phyloP scores from a whole-genome alignment of 2,113 vertebrate genomes.

The Arizona elegans region DNA sequence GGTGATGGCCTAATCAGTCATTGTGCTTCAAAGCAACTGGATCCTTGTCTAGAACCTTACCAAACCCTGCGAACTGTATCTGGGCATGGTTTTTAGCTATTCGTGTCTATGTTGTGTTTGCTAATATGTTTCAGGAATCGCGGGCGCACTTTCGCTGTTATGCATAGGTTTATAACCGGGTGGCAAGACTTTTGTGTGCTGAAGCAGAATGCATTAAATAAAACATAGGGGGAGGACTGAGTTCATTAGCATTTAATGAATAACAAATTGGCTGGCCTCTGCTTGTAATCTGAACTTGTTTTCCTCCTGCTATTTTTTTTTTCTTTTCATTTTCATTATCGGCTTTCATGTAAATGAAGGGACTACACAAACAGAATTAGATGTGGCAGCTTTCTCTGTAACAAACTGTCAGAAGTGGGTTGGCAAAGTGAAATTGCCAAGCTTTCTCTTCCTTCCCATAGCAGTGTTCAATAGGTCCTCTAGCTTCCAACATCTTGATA shows the following conservation, averaged over 20 bases:
- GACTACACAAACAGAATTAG: slow-evolving; percentile 69
- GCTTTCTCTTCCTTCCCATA: slow-evolving; percentile 38
- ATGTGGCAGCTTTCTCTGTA: slow-evolving; percentile 58
- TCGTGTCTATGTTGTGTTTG: not conserved
- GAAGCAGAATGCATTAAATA: slow-evolving; percentile 67
- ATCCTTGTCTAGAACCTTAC: not conserved
- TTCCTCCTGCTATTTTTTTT: slow-evolving; percentile 50
- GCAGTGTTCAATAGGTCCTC: slow-evolving; percentile 32
- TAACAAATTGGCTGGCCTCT: slow-evolving; percentile 70
- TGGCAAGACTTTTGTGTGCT: slow-evolving; percentile 66
- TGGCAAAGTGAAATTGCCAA: slow-evolving; percentile 56
- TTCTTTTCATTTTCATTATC: slow-evolving; percentile 66
- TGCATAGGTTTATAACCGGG: slow-evolving; percentile 51
- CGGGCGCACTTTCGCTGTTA: slow-evolving; percentile 40
- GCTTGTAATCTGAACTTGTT: slow-evolving; percentile 67
- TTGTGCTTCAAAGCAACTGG: not conserved
- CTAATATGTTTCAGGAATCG: not conserved
- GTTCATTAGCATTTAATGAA: slow-evolving; percentile 76
- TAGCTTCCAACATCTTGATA: slow-evolving; percentile 27
- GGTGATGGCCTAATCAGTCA: not conserved
- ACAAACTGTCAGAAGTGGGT: slow-evolving; percentile 60
- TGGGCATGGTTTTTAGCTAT: not conserved
- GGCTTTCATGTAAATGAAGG: slow-evolving; percentile 72
- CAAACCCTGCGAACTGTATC: not conserved
- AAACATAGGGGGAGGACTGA: slow-evolving; percentile 62